Percentiles rank a stretch among this genome's conserved stretches.
Conservation (phyloP, 35 echinoderm and acorn worm species). For the Hemicentrotus pulcherrimus region DNA sequence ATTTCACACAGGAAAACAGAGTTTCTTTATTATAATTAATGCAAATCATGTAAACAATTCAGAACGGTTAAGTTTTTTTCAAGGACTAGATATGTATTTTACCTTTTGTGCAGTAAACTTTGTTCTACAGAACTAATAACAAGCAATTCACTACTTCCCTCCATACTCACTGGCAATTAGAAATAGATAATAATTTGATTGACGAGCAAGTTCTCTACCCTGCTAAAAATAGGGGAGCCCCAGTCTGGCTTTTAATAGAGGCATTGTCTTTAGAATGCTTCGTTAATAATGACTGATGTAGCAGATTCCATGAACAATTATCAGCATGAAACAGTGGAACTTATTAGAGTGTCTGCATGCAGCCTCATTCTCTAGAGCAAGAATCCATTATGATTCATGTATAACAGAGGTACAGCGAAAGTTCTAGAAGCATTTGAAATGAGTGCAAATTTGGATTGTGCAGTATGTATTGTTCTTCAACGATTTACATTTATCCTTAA, state of each 20-base stretch:
- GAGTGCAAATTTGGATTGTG: background rate
- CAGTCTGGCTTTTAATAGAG: slow-evolving; percentile 11
- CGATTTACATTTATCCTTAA: background rate
- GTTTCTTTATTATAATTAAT: no score
- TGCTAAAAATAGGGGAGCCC: slow-evolving; percentile 9
- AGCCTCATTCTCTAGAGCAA: background rate
- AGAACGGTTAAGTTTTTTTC: no score
- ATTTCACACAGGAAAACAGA: no score
- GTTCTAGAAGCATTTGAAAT: background rate
- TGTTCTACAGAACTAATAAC: background rate
- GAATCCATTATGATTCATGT: background rate
- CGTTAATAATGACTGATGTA: background rate
- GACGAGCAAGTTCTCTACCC: background rate
- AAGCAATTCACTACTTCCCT: slow-evolving; percentile 9
- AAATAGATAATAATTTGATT: background rate
- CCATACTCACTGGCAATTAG: background rate
- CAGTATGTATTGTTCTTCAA: background rate
- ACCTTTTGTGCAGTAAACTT: no score
- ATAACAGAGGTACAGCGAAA: background rate
- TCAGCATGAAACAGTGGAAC: background rate
- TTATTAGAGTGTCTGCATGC: background rate
- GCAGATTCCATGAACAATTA: background rate
- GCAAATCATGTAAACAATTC: no score
- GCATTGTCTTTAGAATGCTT: background rate
- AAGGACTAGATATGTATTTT: no score